Evolutionary conservation across 1,140 invertebrate genomes (phyloP).

Genomic region (Sitodiplosis mosellana): DNA sequence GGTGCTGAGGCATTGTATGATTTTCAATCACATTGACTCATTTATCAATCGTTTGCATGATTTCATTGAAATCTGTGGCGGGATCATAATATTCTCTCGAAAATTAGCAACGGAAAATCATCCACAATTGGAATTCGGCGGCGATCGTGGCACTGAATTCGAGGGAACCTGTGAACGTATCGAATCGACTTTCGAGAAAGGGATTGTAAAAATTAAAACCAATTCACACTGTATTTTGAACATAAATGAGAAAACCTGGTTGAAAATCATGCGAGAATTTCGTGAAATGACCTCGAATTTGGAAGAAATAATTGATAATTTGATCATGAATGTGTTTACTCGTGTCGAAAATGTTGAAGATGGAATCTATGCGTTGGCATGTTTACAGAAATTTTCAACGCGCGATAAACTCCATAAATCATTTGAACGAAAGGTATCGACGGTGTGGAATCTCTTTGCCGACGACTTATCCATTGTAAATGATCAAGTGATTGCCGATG

Average conservation of each 20-base stretch:
- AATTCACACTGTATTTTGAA: conserved; percentile 47
- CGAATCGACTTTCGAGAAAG: conserved; percentile 51
- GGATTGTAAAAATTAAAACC: conserved; percentile 37
- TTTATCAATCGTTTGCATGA: conserved; percentile 70
- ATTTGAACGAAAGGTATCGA: conserved; percentile 40
- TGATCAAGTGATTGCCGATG: conserved; percentile 43
- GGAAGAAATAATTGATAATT: conserved; percentile 49
- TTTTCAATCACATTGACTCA: conserved; percentile 71
- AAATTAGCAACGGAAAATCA: conserved; percentile 42
- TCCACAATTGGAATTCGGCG: conserved; percentile 38
- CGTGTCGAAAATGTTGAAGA: conserved; percentile 51
- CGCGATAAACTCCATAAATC: conserved; percentile 39
- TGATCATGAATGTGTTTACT: conserved; percentile 45
- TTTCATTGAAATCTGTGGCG: conserved; percentile 64
- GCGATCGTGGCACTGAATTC: conserved; percentile 48
- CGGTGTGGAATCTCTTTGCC: conserved; percentile 52
- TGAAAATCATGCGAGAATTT: conserved; percentile 54
- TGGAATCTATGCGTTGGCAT: conserved; percentile 44
- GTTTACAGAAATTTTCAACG: conserved; percentile 47
- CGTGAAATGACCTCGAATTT: conserved; percentile 41
- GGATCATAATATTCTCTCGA: conserved; percentile 55
- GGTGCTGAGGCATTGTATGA: conserved; percentile 52
- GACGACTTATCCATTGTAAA: conserved; percentile 57
- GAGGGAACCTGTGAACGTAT: conserved; percentile 49
- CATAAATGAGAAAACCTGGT: conserved; percentile 39